Evolutionary conservation across 2,113 vertebrate genomes (phyloP).

Genomic region (Tauraco erythrolophus): DNA sequence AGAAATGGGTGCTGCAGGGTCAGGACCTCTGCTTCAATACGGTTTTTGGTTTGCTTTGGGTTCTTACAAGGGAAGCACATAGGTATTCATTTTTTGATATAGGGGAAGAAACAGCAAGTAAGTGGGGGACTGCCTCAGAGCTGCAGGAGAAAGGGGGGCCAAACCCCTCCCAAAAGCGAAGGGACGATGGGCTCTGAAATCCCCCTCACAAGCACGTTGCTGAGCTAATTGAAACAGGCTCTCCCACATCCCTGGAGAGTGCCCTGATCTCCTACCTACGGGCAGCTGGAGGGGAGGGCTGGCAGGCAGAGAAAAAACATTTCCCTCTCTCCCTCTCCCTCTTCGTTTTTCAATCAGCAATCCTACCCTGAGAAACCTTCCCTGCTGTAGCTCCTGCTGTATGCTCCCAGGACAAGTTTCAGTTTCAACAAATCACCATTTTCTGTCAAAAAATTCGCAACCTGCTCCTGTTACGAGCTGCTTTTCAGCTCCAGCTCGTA

Average conservation of each 20-base stretch:
- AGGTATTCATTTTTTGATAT: not conserved
- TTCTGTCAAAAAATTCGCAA: conserved; percentile 49
- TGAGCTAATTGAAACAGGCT: conserved; percentile 57
- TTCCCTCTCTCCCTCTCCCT: not conserved
- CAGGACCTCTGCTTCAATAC: not conserved
- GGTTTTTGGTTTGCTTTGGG: not conserved
- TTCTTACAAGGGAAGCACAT: not conserved
- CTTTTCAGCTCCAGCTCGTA: not conserved
- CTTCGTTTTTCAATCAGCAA: not conserved
- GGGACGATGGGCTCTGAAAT: not conserved
- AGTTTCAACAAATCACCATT: conserved; percentile 36
- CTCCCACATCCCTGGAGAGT: conserved; percentile 30
- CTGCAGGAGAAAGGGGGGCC: not conserved
- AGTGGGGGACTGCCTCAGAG: not conserved
- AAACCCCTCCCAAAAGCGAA: not conserved
- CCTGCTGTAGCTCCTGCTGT: not conserved
- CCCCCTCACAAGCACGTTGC: not conserved
- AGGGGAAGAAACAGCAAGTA: not conserved
- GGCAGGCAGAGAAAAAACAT: not conserved
- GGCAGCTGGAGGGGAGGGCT: not conserved
- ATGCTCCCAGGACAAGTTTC: conserved; percentile 10
- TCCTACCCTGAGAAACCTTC: not conserved
- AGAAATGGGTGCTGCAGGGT: not conserved
- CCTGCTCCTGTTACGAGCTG: not conserved
- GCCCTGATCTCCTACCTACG: conserved; percentile 27